Evolutionary conservation across 2,113 vertebrate species (phyloP).

Genomic region (Phrynosoma platyrhinos): DNA sequence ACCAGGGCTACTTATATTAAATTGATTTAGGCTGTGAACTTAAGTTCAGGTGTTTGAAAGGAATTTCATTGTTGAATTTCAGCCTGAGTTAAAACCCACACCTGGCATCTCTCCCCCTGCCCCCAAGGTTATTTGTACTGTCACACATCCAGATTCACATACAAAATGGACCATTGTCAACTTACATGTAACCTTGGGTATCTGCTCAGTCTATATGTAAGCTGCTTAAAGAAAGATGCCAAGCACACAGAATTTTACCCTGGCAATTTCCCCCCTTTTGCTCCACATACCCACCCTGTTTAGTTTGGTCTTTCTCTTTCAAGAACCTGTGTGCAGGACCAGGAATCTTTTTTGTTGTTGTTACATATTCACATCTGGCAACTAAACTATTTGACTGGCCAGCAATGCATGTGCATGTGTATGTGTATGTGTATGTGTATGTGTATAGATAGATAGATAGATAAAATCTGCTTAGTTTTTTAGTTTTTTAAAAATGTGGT

Average conservation of each 20-base stretch:
- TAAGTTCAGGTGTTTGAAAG: neutral
- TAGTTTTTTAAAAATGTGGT: too few relatives aligned
- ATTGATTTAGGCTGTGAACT: neutral
- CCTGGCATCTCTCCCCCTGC: neutral
- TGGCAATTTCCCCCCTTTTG: too few relatives aligned
- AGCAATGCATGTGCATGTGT: too few relatives aligned
- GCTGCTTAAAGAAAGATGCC: neutral
- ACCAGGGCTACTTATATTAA: neutral
- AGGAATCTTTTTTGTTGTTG: too few relatives aligned
- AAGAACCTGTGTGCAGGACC: neutral
- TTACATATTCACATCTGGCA: neutral
- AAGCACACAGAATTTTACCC: neutral
- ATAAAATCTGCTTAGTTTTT: too few relatives aligned
- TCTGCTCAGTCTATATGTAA: neutral
- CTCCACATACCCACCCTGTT: neutral
- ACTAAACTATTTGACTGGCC: neutral
- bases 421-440: too few relatives aligned
- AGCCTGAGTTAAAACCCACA: neutral
- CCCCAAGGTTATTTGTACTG: neutral
- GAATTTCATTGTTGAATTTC: neutral
- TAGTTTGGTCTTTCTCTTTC: neutral
- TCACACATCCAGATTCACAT: too few relatives aligned
- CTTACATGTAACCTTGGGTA: neutral
- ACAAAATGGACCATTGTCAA: neutral
- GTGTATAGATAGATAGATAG: too few relatives aligned